Evolutionary conservation across 2,888 invertebrate genomes (phyloP).

Genomic region (Parapristionchus giblindavisi): DNA sequence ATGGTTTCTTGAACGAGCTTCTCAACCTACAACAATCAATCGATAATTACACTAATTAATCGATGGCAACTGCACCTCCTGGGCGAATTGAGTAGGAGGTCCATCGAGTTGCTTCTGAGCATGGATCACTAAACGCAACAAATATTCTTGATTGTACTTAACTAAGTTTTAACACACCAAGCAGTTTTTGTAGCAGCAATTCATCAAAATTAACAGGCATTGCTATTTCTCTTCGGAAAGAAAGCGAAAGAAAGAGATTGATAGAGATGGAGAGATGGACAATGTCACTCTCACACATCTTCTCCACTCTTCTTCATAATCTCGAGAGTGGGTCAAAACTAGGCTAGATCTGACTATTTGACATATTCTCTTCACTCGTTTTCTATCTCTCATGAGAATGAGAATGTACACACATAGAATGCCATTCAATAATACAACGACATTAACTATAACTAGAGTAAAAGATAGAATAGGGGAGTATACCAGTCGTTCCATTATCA

Average conservation of each 20-base stretch:
- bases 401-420: too few species aligned
- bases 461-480: background rate
- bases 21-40: constrained; percentile 43
- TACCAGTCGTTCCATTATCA: constrained; percentile 13
- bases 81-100: constrained; percentile 54
- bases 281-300: too few species aligned
- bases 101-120: constrained; percentile 45
- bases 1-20: constrained; percentile 50
- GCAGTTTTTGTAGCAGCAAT: background rate
- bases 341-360: too few species aligned
- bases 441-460: background rate
- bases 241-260: too few species aligned
- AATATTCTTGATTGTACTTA: background rate
- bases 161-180: background rate
- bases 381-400: too few species aligned
- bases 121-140: constrained; percentile 36
- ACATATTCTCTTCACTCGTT: too few species aligned
- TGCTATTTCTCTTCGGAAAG: background rate
- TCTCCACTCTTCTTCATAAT: constrained; percentile 1
- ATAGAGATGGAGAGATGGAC: too few species aligned
- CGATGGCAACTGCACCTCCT: constrained; percentile 5
- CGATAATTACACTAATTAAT: background rate
- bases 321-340: too few species aligned
- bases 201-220: background rate
- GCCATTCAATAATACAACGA: too few species aligned